Percentiles rank a stretch among this genome's conserved stretches.
phyloP scores from a whole-genome alignment of 2,113 vertebrate genomes.

The Macrotus californicus region DNA sequence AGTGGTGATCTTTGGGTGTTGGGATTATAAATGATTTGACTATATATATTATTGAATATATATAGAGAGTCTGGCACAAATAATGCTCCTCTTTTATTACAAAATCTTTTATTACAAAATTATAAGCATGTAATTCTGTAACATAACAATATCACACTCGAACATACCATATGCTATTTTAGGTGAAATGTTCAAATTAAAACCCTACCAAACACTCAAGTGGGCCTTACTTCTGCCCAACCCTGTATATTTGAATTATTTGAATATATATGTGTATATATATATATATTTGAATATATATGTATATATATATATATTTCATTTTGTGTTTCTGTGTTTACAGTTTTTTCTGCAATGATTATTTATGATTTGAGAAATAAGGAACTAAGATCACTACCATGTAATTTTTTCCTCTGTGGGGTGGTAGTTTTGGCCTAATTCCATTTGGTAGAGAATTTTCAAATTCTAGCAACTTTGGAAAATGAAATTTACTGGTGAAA shows the following conservation, averaged over 20 bases:
- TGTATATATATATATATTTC: neutral
- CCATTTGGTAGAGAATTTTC: neutral
- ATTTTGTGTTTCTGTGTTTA: neutral
- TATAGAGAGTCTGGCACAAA: no score
- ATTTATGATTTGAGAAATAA: neutral
- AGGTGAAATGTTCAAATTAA: no score
- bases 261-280: no score
- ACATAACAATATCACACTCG: no score
- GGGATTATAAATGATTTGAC: neutral
- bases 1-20: neutral
- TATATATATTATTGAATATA: neutral
- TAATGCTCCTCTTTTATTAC: no score
- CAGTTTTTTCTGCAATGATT: neutral
- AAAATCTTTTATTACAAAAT: no score
- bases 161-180: no score
- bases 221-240: no score
- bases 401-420: neutral
- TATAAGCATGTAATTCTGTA: no score
- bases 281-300: no score
- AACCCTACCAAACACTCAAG: no score
- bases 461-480: conserved; percentile 17
- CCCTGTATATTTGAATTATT: no score
- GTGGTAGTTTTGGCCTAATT: conserved; percentile 23
- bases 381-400: neutral
- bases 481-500: neutral